Evolutionary conservation across 1,140 invertebrate genomes (phyloP).

Genomic region (Drosophila subobscura): DNA sequence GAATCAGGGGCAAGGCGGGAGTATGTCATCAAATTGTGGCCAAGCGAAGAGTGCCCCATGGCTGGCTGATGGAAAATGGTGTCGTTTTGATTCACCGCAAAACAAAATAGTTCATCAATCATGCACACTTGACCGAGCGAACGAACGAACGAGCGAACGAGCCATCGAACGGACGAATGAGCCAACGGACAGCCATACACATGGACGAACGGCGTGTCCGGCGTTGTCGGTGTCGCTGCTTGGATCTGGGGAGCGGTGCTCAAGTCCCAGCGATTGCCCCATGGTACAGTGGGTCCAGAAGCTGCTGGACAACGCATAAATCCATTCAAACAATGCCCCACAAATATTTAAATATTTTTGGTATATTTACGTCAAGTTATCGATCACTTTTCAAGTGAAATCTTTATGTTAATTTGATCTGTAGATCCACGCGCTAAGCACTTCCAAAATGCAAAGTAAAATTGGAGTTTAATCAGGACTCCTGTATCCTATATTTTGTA

Average conservation of each 20-base stretch:
- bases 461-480: too few species aligned
- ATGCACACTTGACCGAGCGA: constrained; percentile 75
- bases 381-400: too few species aligned
- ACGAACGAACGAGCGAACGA: constrained; percentile 4
- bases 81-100: constrained; percentile 81
- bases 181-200: background rate
- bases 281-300: background rate
- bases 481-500: too few species aligned
- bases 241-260: too few species aligned
- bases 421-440: too few species aligned
- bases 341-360: too few species aligned
- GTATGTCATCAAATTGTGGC: constrained; percentile 71
- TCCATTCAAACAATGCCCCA: too few species aligned
- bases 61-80: constrained; percentile 53
- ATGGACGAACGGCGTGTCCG: constrained; percentile 8
- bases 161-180: background rate
- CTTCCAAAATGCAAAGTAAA: too few species aligned
- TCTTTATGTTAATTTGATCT: too few species aligned
- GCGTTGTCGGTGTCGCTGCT: background rate
- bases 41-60: background rate
- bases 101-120: constrained; percentile 82
- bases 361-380: background rate
- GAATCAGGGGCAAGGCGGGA: constrained; percentile 27
- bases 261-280: too few species aligned
- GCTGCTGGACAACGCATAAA: too few species aligned